Percentiles rank a stretch among this genome's conserved stretches.
These are phyloP conservation scores for Drymonia ruficornis DNA, from an alignment of 2,888 invertebrate species.

Conservation along the genomic window DNA sequence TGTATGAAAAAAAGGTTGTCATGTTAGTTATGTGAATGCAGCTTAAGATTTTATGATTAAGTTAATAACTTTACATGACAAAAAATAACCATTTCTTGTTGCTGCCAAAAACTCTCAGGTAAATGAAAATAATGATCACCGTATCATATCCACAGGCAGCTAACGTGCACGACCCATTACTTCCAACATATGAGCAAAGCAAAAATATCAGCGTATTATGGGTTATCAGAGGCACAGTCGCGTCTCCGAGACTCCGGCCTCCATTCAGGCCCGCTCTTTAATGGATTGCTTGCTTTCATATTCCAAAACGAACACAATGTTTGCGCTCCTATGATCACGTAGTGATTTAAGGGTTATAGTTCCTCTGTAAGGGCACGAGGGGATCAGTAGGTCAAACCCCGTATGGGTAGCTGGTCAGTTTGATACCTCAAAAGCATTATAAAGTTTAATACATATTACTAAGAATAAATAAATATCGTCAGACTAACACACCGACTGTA, in stretches of 20 bases:
- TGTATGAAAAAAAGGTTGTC: too few relatives aligned
- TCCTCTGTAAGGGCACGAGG: constrained; percentile 31
- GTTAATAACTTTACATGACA: too few relatives aligned
- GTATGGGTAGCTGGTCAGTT: not conserved
- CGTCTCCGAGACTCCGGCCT: constrained; percentile 69
- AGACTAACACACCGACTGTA: too few relatives aligned
- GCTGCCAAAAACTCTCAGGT: not conserved
- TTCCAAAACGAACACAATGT: constrained; percentile 72
- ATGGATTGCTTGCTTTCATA: constrained; percentile 84
- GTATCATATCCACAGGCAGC: constrained; percentile 52
- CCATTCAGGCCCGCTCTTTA: constrained; percentile 76
- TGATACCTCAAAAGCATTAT: too few relatives aligned
- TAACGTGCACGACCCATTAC: constrained; percentile 76
- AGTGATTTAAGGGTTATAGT: constrained; percentile 69
- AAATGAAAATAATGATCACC: not conserved
- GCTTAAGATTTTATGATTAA: too few relatives aligned
- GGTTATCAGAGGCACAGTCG: constrained; percentile 80
- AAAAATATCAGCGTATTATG: constrained; percentile 84
- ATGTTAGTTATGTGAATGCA: too few relatives aligned
- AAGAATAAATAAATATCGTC: too few relatives aligned
- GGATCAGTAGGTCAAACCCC: constrained; percentile 2
- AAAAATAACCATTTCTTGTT: too few relatives aligned
- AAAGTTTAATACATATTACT: too few relatives aligned
- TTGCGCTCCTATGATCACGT: constrained; percentile 75
- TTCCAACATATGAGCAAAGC: constrained; percentile 84